Percentiles rank a stretch among this genome's conserved stretches.
Evolutionary conservation across 2,888 invertebrate genomes (phyloP).

Genomic region (Drosophila austrosaltans): DNA sequence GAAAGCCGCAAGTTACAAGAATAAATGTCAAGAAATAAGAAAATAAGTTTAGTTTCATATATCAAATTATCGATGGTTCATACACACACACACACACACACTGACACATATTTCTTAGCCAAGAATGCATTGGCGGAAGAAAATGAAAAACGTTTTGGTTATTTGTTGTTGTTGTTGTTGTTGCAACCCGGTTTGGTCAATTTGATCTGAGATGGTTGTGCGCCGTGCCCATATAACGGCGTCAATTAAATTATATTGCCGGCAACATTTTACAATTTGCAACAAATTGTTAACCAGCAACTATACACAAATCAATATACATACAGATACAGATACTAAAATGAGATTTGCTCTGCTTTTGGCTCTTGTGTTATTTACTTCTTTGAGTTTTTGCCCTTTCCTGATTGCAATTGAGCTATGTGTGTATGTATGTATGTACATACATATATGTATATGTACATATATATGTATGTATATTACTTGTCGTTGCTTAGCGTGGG

Average conservation of each 20-base stretch:
- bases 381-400: background rate
- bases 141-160: constrained; percentile 1
- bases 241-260: constrained; percentile 80
- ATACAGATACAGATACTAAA: background rate
- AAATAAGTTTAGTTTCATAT: background rate
- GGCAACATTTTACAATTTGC: constrained; percentile 79
- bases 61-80: constrained; percentile 4
- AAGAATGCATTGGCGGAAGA: background rate
- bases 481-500: constrained; percentile 32
- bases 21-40: constrained; percentile 1
- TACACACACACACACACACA: background rate
- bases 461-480: background rate
- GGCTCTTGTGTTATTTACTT: background rate
- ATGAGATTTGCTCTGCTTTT: background rate
- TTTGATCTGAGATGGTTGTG: constrained; percentile 25
- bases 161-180: constrained; percentile 20
- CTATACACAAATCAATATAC: constrained; percentile 62
- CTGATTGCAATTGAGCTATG: background rate
- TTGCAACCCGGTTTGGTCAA: constrained; percentile 23
- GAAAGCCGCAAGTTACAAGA: background rate
- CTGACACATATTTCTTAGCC: background rate
- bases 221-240: constrained; percentile 72
- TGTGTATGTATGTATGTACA: background rate
- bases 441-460: too few species aligned
- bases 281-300: constrained; percentile 76